phyloP scores from a whole-genome alignment of 2,113 vertebrate species.

The Platysternon megacephalum region DNA sequence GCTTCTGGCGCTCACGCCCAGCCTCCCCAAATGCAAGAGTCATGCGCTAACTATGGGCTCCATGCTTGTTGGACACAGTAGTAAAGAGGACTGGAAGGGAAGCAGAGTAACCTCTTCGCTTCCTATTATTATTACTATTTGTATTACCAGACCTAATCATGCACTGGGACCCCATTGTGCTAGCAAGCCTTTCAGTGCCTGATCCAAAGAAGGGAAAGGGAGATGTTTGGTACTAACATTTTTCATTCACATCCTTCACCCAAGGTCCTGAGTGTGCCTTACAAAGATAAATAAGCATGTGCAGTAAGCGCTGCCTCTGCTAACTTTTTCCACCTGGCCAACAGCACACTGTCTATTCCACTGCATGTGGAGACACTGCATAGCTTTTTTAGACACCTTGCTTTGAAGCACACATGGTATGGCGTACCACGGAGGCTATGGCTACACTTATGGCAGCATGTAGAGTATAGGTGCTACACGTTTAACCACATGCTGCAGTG shows the following conservation, averaged over 20 bases:
- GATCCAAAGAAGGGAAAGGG: neutral
- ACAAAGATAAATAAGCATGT: neutral
- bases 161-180: accelerated
- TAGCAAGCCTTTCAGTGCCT: neutral
- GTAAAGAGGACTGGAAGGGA: neutral
- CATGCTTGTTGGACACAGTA: neutral
- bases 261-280: neutral
- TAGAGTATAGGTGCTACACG: neutral
- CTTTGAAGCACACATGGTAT: neutral
- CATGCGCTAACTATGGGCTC: no score
- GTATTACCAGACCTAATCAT: neutral
- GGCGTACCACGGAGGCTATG: neutral
- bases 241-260: neutral
- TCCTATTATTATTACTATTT: neutral
- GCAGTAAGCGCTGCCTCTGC: neutral
- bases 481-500: neutral
- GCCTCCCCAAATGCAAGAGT: no score
- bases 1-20: no score
- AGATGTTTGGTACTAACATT: neutral
- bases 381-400: neutral
- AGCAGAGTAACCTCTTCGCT: neutral
- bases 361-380: neutral
- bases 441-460: neutral
- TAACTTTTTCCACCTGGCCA: neutral
- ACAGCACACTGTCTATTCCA: neutral